phyloP scores from a whole-genome alignment of 2,888 invertebrate genomes.

The Rapana venosa region DNA sequence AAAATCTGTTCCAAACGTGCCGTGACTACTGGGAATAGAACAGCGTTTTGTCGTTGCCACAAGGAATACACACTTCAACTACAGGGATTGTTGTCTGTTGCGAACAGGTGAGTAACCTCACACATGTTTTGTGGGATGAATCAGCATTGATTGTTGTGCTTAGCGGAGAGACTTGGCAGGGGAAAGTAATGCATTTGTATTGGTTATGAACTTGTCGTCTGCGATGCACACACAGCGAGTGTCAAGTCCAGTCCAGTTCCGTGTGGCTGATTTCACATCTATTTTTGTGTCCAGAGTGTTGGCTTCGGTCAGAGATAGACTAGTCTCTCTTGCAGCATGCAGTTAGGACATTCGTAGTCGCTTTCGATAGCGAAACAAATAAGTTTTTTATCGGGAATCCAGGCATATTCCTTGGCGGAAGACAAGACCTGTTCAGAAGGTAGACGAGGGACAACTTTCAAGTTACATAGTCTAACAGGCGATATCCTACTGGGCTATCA shows the following conservation, averaged over 20 bases:
- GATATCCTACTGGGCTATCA: background rate
- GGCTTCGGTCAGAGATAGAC: background rate
- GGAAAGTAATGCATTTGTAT: background rate
- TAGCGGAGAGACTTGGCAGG: background rate
- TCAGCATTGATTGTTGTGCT: slow-evolving; percentile 8
- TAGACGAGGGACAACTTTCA: too few species aligned
- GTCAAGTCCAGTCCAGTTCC: slow-evolving; percentile 32
- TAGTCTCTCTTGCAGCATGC: background rate
- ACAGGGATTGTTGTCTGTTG: slow-evolving; percentile 1
- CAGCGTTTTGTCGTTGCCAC: slow-evolving; percentile 36
- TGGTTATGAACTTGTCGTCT: slow-evolving; percentile 23
- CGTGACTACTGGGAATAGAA: slow-evolving; percentile 39
- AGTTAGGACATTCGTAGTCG: background rate
- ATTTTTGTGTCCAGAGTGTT: slow-evolving; percentile 10
- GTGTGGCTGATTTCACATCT: slow-evolving; percentile 33
- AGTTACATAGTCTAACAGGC: background rate
- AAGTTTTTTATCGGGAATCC: background rate
- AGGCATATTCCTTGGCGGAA: too few species aligned
- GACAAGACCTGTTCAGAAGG: too few species aligned
- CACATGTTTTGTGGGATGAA: background rate
- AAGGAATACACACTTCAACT: slow-evolving; percentile 13
- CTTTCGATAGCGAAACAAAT: too few species aligned
- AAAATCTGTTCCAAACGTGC: slow-evolving; percentile 42
- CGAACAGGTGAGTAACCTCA: slow-evolving; percentile 37
- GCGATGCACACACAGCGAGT: slow-evolving; percentile 26